A percentile compares a stretch with the other conserved stretches of the same genome.
Evolutionary conservation across 2,888 invertebrate species (phyloP).

Genomic region (Isotomurus palustris): DNA sequence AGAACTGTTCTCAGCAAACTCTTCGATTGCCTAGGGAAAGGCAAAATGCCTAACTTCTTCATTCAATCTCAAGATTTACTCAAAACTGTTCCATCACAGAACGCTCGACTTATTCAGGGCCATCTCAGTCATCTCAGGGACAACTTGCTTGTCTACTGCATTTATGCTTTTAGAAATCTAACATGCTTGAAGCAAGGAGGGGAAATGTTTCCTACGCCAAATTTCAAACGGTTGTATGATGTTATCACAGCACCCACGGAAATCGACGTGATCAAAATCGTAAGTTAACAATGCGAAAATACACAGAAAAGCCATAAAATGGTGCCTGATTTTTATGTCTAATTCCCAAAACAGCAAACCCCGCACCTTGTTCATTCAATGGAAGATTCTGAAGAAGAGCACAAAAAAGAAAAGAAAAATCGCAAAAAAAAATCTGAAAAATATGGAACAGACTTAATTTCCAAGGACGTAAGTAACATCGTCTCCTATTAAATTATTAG

Average conservation of each 20-base stretch:
- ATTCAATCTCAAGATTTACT: slow-evolving; percentile 67
- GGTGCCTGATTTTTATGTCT: no score
- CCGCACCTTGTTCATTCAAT: slow-evolving; percentile 4
- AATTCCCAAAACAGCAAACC: no score
- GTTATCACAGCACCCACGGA: slow-evolving; percentile 52
- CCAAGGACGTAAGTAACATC: slow-evolving; percentile 6
- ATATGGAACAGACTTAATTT: slow-evolving; percentile 3
- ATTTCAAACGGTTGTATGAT: slow-evolving; percentile 59
- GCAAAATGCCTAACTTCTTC: slow-evolving; percentile 65
- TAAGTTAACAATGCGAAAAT: slow-evolving; percentile 20
- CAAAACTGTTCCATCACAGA: slow-evolving; percentile 62
- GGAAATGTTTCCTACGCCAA: slow-evolving; percentile 55
- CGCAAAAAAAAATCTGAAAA: slow-evolving; percentile 12
- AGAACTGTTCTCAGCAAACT: slow-evolving; percentile 61
- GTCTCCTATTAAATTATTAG: neutral
- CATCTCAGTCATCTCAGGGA: slow-evolving; percentile 64
- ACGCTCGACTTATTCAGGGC: slow-evolving; percentile 62
- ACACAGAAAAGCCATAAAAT: no score
- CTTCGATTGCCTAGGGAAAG: slow-evolving; percentile 59
- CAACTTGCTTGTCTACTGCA: slow-evolving; percentile 65
- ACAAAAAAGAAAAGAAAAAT: neutral
- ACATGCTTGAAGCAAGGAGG: slow-evolving; percentile 54
- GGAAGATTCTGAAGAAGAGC: slow-evolving; percentile 12
- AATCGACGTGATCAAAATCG: slow-evolving; percentile 26
- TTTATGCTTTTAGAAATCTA: slow-evolving; percentile 65